Evolutionary conservation across 1,140 invertebrate genomes (phyloP), one percentile per base, ranked within the genome.

Genomic region (Heliconius himera): DNA sequence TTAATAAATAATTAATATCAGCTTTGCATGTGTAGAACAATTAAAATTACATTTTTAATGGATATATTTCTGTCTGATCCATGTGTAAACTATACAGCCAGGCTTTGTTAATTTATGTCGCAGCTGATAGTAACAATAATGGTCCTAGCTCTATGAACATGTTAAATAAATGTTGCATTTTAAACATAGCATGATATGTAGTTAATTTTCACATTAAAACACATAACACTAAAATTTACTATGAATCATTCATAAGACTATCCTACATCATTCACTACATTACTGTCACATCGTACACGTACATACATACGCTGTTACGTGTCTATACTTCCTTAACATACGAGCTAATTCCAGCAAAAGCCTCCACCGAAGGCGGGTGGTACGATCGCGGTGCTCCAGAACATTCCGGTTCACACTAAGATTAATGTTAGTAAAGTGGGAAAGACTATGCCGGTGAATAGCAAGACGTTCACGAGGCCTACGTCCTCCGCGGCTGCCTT

Each of bases 321-420:
- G 60, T 66, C 60, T 29, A 66, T 66, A 66, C 13, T 26, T 66
- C 60, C 60, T 66, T 66, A 66, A 66, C 60, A 66, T 66, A 16
- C 22, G 22, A 66, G 60, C 60, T 66, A 66, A 22, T 84, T 87
- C 41, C 83, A 89, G 83, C 87, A 85, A 76, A 92, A 91, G 71
- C 86, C 86, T 13, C 76, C 84, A 36, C 74, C 83, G 1, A 91
- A 91, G 54, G 60, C 88, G 0, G 87, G 88, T 8, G 85, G 82
- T 22, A 83, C 90, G 1, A 93, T 94, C 77, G 89, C 91, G 1
- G 90, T 94, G 9, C 81, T 94, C 13, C 92, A 94, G 75, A 94
- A 94, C 78, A 93, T 93, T 16, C 91, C 91, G 0, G 84, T 94
- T 1, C 89, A 91, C 36, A 84, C 91, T 3, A 93, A 94, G 74